Base-by-base conservation (phyloP, 2,113 vertebrate genomes). In the Salvelinus alpinus region DNA sequence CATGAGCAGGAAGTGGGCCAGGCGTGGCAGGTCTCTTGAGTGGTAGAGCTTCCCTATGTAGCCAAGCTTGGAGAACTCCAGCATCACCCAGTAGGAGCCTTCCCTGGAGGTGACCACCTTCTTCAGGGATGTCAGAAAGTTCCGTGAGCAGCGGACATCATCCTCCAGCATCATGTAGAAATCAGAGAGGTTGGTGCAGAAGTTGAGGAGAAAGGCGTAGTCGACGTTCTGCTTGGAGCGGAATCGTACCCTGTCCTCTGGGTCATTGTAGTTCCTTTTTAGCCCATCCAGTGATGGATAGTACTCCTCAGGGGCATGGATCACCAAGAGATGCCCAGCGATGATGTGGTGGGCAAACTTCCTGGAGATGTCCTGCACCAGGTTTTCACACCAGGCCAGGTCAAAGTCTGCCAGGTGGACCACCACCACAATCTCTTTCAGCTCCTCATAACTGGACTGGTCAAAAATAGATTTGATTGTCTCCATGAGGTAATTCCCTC, bases 151-250 rank as follows among this genome's bases (percentile, higher is more conserved):
- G 73, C 94, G 95, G 27, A 99, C 96, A 0, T 99, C 98, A 0
- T 99, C 98, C 88, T 99, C 98, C 65, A 99, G 79, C 98, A 99
- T 99, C 87, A 99, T 93, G 78, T 99, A 99, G 88, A 98, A 99
- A 70, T 99, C 92, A n/a, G 98, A 99, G 27, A 98, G 95, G 87
- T 99, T 99, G 44, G 96, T 96, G 92, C 98, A 99, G 82, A 99
- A 99, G 88, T 99, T 99, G 27, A 99, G 93, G 27, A 94, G 92
- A 80, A 94, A 94, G 1, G 94, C 94, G 4, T 94, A 94, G 90
- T 99, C 98, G 73, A 98, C 96, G 62, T 99, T 99, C 92, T 99
- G 98, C 83, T 99, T 99, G 27, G 98, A 99, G 79, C 98, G 94
- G 89, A 99, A 99, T 57, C 94, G 96, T 29, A 99, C 98, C 34